Conservation (phyloP, 2,113 vertebrate species). For the Chrysochloris asiatica region DNA sequence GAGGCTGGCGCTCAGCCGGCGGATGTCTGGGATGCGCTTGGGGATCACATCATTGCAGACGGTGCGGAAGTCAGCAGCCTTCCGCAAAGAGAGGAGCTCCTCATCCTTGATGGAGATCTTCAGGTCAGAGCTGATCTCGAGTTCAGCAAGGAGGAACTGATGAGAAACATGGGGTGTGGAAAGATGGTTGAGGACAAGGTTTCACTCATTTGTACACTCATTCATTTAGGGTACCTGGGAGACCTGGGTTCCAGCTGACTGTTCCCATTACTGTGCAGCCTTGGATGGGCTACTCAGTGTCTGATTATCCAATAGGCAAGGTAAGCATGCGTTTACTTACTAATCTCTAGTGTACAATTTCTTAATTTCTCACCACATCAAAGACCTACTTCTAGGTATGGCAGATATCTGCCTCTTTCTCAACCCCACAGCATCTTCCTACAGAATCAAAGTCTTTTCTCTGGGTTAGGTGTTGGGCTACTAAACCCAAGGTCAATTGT, state of each 20-base stretch:
- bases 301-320: background rate
- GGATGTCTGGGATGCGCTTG: conserved; percentile 88
- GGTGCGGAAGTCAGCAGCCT: conserved; percentile 84
- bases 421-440: too few relatives aligned
- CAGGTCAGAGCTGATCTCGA: conserved; percentile 84
- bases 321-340: background rate
- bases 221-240: background rate
- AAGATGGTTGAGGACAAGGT: background rate
- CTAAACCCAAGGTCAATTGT: too few relatives aligned
- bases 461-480: too few relatives aligned
- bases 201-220: fast-evolving
- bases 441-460: too few relatives aligned
- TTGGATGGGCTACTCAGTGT: background rate
- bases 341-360: too few relatives aligned
- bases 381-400: too few relatives aligned
- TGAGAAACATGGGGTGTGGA: conserved; percentile 57
- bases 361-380: too few relatives aligned
- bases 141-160: conserved; percentile 90
- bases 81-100: conserved; percentile 89
- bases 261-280: background rate
- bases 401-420: too few relatives aligned
- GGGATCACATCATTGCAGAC: conserved; percentile 90
- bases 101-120: conserved; percentile 89
- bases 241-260: background rate
- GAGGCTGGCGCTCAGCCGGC: conserved; percentile 84